Conservation (phyloP, 30 jellyfish, hydroid and myxozoan species). For the Clytia hemisphaerica region DNA sequence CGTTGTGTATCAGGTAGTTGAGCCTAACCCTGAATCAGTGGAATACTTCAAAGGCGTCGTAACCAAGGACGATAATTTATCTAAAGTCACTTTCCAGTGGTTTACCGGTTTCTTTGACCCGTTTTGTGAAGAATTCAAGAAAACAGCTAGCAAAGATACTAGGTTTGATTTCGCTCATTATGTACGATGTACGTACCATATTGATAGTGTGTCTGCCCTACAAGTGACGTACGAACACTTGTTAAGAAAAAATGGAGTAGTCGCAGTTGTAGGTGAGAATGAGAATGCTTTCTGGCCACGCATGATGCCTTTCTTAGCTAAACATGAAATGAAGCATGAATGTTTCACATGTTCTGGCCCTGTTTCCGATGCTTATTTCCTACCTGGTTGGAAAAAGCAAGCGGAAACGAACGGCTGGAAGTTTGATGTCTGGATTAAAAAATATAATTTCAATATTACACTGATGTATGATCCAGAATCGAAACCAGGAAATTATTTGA, state of each 20-base stretch:
- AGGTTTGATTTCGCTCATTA: conserved; percentile 17
- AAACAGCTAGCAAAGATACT: background rate
- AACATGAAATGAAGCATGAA: conserved; percentile 10
- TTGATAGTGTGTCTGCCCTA: conserved; percentile 1
- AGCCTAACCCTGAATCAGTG: background rate
- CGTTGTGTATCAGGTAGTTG: conserved; percentile 17
- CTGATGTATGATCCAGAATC: conserved; percentile 19
- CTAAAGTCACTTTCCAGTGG: conserved; percentile 1
- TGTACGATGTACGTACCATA: conserved; percentile 22
- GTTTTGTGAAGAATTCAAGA: background rate
- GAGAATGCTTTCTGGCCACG: conserved; percentile 25
- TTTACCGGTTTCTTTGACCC: background rate
- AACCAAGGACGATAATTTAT: background rate
- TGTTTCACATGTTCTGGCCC: conserved; percentile 18
- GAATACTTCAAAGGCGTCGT: background rate
- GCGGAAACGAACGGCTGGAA: conserved; percentile 9
- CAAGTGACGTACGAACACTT: background rate
- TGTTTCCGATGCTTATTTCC: conserved; percentile 19
- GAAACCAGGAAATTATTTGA: conserved; percentile 10
- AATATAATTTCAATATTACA: conserved; percentile 14
- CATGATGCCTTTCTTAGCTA: background rate
- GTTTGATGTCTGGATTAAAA: background rate
- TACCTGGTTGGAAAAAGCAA: conserved; percentile 25
- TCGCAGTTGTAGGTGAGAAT: conserved; percentile 28
- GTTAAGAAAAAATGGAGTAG: conserved; percentile 6